These are phyloP conservation scores for Agrenia bidenticulata DNA, from an alignment of 2,888 invertebrate species.

Conservation along the genomic window DNA sequence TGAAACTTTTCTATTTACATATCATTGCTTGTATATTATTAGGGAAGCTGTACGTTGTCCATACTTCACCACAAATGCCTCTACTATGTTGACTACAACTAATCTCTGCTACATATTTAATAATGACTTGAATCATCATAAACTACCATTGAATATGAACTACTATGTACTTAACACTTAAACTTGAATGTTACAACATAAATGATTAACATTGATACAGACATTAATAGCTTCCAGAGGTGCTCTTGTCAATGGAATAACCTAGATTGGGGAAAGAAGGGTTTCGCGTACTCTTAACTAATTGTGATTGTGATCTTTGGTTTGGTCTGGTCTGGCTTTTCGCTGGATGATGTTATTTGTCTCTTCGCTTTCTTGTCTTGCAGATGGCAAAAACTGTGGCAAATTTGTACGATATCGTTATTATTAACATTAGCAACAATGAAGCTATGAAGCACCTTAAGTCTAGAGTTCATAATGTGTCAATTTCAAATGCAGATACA, in stretches of 20 bases:
- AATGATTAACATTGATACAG: neutral
- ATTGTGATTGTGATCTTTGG: slow-evolving; percentile 12
- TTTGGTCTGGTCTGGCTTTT: slow-evolving; percentile 21
- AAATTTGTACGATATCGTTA: neutral
- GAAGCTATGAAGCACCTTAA: no score
- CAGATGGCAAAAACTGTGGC: slow-evolving; percentile 9
- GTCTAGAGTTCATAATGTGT: no score
- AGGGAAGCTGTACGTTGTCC: neutral
- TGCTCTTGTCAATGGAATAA: slow-evolving; percentile 6
- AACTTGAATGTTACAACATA: no score
- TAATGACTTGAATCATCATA: no score
- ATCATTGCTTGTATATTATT: slow-evolving; percentile 14
- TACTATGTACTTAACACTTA: no score
- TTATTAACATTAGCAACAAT: no score
- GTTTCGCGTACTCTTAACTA: neutral
- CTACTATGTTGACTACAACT: no score
- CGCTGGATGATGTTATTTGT: slow-evolving; percentile 20
- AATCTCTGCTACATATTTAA: no score
- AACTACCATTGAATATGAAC: no score
- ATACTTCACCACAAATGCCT: neutral
- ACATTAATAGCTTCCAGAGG: slow-evolving; percentile 5
- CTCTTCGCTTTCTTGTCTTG: slow-evolving; percentile 16
- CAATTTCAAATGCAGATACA: no score
- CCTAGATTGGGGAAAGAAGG: neutral
- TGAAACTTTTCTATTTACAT: slow-evolving; percentile 10